A percentile compares a stretch with the other conserved stretches of the same genome.
phyloP scores from a whole-genome alignment of 2,797 vertebrate genomes.

The Spinibarbus caldwelli region DNA sequence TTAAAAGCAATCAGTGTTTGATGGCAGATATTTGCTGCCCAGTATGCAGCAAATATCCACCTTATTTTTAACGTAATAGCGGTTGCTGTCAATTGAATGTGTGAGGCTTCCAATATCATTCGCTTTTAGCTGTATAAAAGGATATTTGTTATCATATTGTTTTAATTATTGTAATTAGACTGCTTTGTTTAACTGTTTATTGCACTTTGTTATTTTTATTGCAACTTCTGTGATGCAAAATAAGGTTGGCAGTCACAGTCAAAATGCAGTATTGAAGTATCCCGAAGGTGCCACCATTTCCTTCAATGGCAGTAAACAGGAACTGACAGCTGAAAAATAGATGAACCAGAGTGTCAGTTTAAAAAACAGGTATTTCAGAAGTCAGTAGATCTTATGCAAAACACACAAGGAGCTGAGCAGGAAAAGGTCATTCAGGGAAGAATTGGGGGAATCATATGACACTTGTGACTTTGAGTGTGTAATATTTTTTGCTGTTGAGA shows the following conservation, averaged over 20 bases:
- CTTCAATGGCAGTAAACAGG: background rate
- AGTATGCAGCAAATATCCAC: background rate
- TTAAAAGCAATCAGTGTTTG: background rate
- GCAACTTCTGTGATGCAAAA: background rate
- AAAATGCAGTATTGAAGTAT: background rate
- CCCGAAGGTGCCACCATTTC: background rate
- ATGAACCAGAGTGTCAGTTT: background rate
- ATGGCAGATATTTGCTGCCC: background rate
- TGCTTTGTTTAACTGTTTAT: background rate
- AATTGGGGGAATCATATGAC: constrained; percentile 2
- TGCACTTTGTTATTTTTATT: background rate
- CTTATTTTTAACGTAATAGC: background rate
- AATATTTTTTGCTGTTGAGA: constrained; percentile 7
- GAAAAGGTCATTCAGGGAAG: background rate
- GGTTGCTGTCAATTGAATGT: background rate
- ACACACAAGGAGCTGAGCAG: background rate
- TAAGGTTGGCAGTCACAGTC: background rate
- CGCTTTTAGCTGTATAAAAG: background rate
- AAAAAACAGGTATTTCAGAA: background rate
- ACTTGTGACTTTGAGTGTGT: constrained; percentile 22
- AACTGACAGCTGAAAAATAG: background rate
- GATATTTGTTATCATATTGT: background rate
- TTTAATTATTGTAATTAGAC: background rate
- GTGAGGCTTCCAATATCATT: background rate
- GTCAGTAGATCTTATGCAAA: background rate